Evolutionary conservation across 2,888 invertebrate species (phyloP).

Genomic region (Cecidostiba fungosa): DNA sequence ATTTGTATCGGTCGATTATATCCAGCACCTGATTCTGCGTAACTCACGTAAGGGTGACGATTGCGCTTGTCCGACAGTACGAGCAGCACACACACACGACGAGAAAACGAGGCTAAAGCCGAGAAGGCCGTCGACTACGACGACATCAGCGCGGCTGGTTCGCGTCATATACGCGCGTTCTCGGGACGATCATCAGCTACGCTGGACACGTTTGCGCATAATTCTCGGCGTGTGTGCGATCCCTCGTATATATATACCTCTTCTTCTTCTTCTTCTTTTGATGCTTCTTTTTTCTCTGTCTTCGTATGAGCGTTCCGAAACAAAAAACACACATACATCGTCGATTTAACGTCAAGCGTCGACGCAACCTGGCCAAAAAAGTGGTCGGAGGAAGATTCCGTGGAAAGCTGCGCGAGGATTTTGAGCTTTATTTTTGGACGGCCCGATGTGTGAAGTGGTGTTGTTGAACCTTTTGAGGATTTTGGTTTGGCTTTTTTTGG

Average conservation of each 20-base stretch:
- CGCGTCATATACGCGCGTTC: not conserved
- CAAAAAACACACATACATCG: not conserved
- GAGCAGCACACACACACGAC: too few relatives aligned
- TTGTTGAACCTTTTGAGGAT: too few relatives aligned
- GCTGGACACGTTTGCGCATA: conserved; percentile 41
- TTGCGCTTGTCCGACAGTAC: not conserved
- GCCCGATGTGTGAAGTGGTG: too few relatives aligned
- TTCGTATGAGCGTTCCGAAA: not conserved
- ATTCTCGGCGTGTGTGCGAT: conserved; percentile 2
- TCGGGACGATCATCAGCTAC: conserved; percentile 19
- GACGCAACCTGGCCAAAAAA: conserved; percentile 9
- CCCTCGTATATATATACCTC: not conserved
- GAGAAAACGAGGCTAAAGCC: conserved; percentile 33
- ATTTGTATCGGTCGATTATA: not conserved
- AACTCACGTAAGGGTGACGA: conserved; percentile 7
- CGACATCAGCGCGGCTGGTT: not conserved
- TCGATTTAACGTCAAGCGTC: not conserved
- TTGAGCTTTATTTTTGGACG: not conserved
- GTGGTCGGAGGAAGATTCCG: not conserved
- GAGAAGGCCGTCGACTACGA: conserved; percentile 34
- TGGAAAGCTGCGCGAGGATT: not conserved
- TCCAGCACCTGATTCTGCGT: not conserved
- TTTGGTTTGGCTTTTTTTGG: too few relatives aligned
- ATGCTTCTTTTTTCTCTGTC: conserved; percentile 7
- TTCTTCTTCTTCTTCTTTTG: not conserved